These are phyloP conservation scores for Bombyx mandarina DNA, from an alignment of 1,140 invertebrate genomes.

Conservation along the genomic window DNA sequence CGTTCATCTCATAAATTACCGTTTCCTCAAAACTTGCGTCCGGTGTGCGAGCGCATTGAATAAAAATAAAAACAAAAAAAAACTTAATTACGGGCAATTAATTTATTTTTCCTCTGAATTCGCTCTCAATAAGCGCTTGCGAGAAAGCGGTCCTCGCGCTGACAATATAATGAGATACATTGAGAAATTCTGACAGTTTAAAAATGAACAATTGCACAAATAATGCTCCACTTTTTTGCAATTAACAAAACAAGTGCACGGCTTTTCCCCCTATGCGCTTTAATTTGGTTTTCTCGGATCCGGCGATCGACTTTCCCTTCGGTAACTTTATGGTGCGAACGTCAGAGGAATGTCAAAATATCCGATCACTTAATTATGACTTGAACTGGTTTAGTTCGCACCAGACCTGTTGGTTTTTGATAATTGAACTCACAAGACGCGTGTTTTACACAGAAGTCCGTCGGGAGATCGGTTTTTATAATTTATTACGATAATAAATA, in stretches of 20 bases:
- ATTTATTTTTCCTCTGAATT: conserved; percentile 18
- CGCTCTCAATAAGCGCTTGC: conserved; percentile 12
- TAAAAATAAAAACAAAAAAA: background rate
- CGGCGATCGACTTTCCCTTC: no score
- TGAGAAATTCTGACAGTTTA: conserved; percentile 10
- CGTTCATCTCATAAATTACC: no score
- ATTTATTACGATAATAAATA: no score
- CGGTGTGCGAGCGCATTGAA: background rate
- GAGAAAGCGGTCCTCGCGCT: conserved; percentile 17
- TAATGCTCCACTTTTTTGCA: conserved; percentile 11
- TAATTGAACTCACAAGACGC: no score
- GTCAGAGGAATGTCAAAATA: no score
- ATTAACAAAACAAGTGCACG: conserved; percentile 9
- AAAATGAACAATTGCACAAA: conserved; percentile 10
- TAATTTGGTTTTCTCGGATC: background rate
- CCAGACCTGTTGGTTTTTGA: no score
- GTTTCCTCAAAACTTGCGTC: background rate
- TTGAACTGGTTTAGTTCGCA: no score
- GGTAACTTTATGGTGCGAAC: no score
- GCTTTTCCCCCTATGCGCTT: conserved; percentile 4
- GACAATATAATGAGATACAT: conserved; percentile 12
- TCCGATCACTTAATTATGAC: no score
- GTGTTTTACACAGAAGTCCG: no score
- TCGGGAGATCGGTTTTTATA: no score
- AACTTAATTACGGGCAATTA: conserved; percentile 18